A percentile compares a stretch with the other conserved stretches of the same genome.
phyloP scores from a whole-genome alignment of 2,888 invertebrate genomes.

The Pilophorus perplexus region DNA sequence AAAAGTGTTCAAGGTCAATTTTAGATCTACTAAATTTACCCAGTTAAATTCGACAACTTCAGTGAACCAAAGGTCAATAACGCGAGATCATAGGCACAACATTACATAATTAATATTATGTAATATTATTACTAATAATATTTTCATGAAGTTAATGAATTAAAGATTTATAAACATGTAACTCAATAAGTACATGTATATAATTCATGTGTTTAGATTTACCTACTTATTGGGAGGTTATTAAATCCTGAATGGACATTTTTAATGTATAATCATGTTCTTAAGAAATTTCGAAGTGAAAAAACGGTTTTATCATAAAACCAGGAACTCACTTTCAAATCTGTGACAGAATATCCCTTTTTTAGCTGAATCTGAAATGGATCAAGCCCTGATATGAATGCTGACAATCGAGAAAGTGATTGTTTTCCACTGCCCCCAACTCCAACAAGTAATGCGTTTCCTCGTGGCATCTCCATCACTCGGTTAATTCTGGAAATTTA shows the following conservation, averaged over 20 bases:
- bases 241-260: too few species aligned
- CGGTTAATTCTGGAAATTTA: conserved; percentile 70
- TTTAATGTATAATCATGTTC: not conserved
- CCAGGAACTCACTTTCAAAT: conserved; percentile 61
- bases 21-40: too few species aligned
- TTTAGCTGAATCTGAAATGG: conserved; percentile 90
- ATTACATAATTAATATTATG: not conserved
- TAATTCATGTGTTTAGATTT: too few species aligned
- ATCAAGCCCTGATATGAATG: conserved; percentile 86
- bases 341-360: conserved; percentile 80
- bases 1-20: too few species aligned
- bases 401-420: conserved; percentile 80
- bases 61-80: too few species aligned
- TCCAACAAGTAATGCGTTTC: conserved; percentile 87
- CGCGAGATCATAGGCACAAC: too few species aligned
- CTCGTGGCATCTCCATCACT: conserved; percentile 86
- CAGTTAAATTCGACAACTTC: too few species aligned
- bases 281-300: not conserved
- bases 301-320: too few species aligned
- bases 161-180: not conserved
- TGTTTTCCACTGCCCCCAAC: conserved; percentile 96
- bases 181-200: too few species aligned
- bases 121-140: not conserved
- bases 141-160: not conserved
- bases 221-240: too few species aligned